Evolutionary conservation across 1,140 invertebrate species (phyloP).

Genomic region (Diabrotica virgifera): DNA sequence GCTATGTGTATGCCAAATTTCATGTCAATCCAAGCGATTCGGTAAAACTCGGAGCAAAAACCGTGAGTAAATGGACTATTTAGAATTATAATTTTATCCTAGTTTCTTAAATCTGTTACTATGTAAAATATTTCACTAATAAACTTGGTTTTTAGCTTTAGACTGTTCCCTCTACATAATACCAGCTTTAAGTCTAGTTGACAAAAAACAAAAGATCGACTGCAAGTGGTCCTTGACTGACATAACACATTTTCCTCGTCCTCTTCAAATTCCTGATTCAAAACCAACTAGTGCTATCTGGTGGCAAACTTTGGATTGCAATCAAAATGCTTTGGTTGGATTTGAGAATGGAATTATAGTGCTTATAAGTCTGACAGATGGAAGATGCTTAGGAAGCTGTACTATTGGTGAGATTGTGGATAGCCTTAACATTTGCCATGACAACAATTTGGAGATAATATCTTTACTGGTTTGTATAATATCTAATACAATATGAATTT

Average conservation of each 20-base stretch:
- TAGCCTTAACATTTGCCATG: conserved; percentile 63
- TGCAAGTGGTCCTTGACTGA: conserved; percentile 60
- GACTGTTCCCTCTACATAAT: conserved; percentile 62
- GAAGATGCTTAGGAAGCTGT: conserved; percentile 64
- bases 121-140: neutral
- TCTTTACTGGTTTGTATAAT: conserved; percentile 60
- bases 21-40: too few species aligned
- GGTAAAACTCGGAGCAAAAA: too few species aligned
- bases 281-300: conserved; percentile 60
- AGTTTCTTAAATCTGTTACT: neutral
- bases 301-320: conserved; percentile 67
- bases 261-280: conserved; percentile 52
- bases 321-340: conserved; percentile 67
- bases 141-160: conserved; percentile 35
- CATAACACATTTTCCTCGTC: conserved; percentile 53
- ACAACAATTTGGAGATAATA: conserved; percentile 64
- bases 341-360: conserved; percentile 69
- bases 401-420: conserved; percentile 59
- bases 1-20: too few species aligned
- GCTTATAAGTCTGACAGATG: conserved; percentile 67
- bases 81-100: too few species aligned
- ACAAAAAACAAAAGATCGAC: conserved; percentile 53
- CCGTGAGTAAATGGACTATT: too few species aligned
- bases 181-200: conserved; percentile 58
- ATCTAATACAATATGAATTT: neutral